These are phyloP conservation scores for western clawed frog (Xenopus tropicalis) DNA, from an alignment of 2,113 vertebrate genomes.

Conservation along the genomic window UCB_Xtro_10.0 CM004449.2:117854001-117854500, in stretches of 20 bases:
- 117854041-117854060: background rate
- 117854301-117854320: background rate
- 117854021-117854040: background rate
- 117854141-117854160: no score
- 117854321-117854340: background rate
- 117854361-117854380: background rate
- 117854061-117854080: no score
- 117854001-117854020: background rate
- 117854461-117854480: slow-evolving; percentile 10
- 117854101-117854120: no score
- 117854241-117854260: background rate
- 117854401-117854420: slow-evolving; percentile 38
- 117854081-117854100: no score
- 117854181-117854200: no score
- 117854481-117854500: no score
- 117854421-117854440: slow-evolving; percentile 26
- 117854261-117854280: background rate
- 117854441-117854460: slow-evolving; percentile 32
- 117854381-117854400: background rate
- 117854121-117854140: no score
- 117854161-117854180: no score
- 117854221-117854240: background rate
- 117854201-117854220: no score
- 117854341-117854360: background rate
- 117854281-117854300: background rate